Base-by-base conservation (phyloP, 2,888 invertebrate species). In the Drosophila parthenogenetica region DNA sequence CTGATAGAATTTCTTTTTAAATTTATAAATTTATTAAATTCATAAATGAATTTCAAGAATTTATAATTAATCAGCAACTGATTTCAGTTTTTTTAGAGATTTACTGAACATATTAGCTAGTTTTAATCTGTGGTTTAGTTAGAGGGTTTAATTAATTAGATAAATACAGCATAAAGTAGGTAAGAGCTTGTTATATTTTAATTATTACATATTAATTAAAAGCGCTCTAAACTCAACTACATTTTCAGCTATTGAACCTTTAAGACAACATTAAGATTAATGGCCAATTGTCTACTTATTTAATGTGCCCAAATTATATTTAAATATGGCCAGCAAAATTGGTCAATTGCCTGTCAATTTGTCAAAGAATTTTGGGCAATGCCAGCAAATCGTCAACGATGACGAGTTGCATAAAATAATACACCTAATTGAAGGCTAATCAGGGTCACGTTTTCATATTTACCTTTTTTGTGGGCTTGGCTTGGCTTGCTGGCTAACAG, bases 341-440 rank as follows among this genome's bases (percentile, higher is more conserved):
- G 10, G 5, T 3, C 29, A 49, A 39, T 11, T 22, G 14, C 14
- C 16, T 11, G 29, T 19, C 57, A 57, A 46, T 37, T 57, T 46
- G 43, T 35, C 19, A 49, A 35, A 19, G 35, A 17, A 14, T 17
- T 40, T 29, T 8, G 4, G n/a, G 0, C 29, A 58, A 13, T 48
- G 39, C 14, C 16, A 39, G 1, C 10, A n/a, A 43, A 19, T 32
- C 29, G n/a, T 17, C 7, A 17, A 42, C 14, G 29, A 42, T 14
- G n/a, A 17, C n/a, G 35, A 25, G 29, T 11, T 8, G 10, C 60
- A 61, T 74, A 25, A 51, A 63, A 42, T 57, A 50, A 49, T 45
- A 70, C 67, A 77, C 62, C 57, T 67, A 80, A 74, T 81, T 68
- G 72, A 66, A 53, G 55, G 58, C 55, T 70, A 67, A 75, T 73